Evolutionary conservation across 92 coral and sea anemone species (phyloP).

Genomic region (Umimayanthus chanpuru): DNA sequence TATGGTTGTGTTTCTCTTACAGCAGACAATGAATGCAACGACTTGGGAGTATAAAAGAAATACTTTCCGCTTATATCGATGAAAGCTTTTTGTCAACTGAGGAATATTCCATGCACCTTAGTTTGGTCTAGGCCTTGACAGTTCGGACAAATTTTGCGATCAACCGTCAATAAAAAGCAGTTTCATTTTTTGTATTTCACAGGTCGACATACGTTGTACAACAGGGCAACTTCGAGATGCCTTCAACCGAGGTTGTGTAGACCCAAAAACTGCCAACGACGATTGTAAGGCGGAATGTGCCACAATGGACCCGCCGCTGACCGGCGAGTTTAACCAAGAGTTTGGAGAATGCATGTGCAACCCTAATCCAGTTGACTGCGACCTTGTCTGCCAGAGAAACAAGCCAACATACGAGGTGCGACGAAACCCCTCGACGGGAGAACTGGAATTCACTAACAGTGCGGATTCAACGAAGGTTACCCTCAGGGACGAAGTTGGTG

Average conservation of each 20-base stretch:
- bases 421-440: slow-evolving; percentile 44
- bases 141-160: too few species aligned
- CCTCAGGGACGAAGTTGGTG: slow-evolving; percentile 58
- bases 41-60: too few species aligned
- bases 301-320: slow-evolving; percentile 17
- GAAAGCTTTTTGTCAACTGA: too few species aligned
- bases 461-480: slow-evolving; percentile 4
- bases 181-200: not conserved
- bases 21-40: too few species aligned
- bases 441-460: not conserved
- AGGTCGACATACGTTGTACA: slow-evolving; percentile 79
- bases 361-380: slow-evolving; percentile 61
- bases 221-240: slow-evolving; percentile 72
- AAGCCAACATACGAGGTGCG: slow-evolving; percentile 51
- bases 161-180: too few species aligned
- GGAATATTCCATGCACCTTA: too few species aligned
- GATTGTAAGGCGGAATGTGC: slow-evolving; percentile 35
- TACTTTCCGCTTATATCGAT: too few species aligned
- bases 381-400: slow-evolving; percentile 50
- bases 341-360: slow-evolving; percentile 71
- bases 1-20: too few species aligned
- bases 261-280: slow-evolving; percentile 34
- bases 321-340: slow-evolving; percentile 49
- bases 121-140: too few species aligned
- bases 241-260: slow-evolving; percentile 69